Percentiles rank a stretch among this genome's conserved stretches.
Conservation (phyloP, 1,140 invertebrate species). For the Littorina saxatilis region DNA sequence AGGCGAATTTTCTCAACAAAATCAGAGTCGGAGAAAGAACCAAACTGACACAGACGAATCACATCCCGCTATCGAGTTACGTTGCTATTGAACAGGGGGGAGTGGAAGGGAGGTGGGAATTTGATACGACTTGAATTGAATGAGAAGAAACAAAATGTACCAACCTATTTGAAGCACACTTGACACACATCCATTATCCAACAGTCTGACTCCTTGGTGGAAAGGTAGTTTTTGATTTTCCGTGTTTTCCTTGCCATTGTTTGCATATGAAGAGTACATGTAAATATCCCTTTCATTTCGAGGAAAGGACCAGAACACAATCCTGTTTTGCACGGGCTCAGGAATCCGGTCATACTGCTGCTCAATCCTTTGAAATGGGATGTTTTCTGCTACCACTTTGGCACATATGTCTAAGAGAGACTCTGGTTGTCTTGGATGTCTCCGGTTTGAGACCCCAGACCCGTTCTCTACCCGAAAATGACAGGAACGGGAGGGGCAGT, state of each 20-base stretch:
- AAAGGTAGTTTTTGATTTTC: slow-evolving; percentile 89
- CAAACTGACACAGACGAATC: slow-evolving; percentile 29
- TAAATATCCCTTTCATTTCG: slow-evolving; percentile 90
- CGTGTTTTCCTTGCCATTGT: slow-evolving; percentile 74
- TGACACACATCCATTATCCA: slow-evolving; percentile 87
- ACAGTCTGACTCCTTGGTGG: slow-evolving; percentile 88
- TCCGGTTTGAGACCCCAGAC: slow-evolving; percentile 63
- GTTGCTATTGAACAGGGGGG: slow-evolving; percentile 37
- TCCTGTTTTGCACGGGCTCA: slow-evolving; percentile 89
- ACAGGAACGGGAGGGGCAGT: slow-evolving; percentile 71
- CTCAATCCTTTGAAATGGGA: slow-evolving; percentile 91
- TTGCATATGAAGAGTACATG: slow-evolving; percentile 90
- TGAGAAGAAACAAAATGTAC: slow-evolving; percentile 72
- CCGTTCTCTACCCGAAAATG: slow-evolving; percentile 55
- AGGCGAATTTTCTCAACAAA: neutral
- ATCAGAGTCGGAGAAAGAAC: neutral
- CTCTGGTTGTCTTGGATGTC: slow-evolving; percentile 72
- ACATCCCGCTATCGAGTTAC: slow-evolving; percentile 35
- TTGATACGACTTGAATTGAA: neutral
- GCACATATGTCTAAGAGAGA: slow-evolving; percentile 88
- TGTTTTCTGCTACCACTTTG: slow-evolving; percentile 88
- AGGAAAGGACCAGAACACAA: slow-evolving; percentile 93
- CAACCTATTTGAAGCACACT: slow-evolving; percentile 93
- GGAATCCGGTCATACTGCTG: slow-evolving; percentile 90
- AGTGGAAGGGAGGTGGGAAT: neutral